Conservation (phyloP, 2,113 vertebrate genomes). For the Sander vitreus region DNA sequence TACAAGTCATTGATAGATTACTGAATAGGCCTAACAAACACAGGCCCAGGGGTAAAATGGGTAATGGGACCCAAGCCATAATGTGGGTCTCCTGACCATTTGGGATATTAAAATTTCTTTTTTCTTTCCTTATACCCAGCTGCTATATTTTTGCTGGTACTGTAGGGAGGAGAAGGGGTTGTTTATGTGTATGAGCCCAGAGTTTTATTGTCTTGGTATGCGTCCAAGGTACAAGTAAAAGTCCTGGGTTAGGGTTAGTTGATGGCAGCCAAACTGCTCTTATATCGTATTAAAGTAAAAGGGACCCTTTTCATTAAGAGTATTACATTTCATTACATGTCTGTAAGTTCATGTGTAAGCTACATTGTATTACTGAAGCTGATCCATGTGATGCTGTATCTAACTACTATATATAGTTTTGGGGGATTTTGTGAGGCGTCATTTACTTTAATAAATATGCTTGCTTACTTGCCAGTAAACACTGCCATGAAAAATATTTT, state of each 20-base stretch:
- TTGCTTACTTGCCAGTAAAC: slow-evolving; percentile 4
- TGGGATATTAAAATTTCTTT: no score
- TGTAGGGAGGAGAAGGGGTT: background rate
- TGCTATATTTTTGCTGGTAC: background rate
- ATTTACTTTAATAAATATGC: background rate
- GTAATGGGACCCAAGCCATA: no score
- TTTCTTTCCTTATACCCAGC: no score
- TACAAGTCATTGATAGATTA: background rate
- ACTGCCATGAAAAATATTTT: slow-evolving; percentile 13
- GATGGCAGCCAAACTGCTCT: background rate
- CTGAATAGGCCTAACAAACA: background rate
- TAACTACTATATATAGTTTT: no score
- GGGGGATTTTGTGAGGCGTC: background rate
- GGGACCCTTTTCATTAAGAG: background rate
- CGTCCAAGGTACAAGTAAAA: background rate
- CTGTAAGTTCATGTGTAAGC: background rate
- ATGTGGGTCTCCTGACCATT: no score
- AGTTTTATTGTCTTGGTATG: background rate
- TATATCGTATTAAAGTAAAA: background rate
- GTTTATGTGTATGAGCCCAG: background rate
- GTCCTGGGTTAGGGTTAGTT: background rate
- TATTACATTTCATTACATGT: background rate
- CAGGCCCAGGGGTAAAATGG: background rate
- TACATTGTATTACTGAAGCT: background rate
- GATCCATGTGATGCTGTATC: background rate